Evolutionary conservation across 1,140 invertebrate species (phyloP).

Genomic region (Cydia pomonella): DNA sequence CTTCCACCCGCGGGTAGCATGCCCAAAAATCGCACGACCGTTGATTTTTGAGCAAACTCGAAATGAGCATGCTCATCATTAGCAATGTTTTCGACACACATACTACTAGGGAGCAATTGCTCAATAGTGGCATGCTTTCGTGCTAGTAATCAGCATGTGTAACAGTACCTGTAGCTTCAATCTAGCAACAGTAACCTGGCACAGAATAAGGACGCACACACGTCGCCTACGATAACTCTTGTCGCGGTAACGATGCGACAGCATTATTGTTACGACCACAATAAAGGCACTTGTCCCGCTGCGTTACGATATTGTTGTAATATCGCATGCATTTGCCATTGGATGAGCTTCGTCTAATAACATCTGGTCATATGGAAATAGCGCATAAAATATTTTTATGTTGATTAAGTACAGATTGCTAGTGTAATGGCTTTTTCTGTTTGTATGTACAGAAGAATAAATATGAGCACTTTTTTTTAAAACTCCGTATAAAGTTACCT

Average conservation of each 20-base stretch:
- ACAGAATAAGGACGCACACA: background rate
- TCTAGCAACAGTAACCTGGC: too few species aligned
- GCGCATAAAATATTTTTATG: constrained; percentile 3
- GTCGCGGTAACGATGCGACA: constrained; percentile 2
- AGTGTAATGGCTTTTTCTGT: background rate
- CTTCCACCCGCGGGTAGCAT: too few species aligned
- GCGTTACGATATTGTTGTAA: constrained; percentile 29
- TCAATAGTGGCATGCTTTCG: too few species aligned
- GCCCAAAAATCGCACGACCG: too few species aligned
- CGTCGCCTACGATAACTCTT: constrained; percentile 13
- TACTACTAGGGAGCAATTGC: too few species aligned
- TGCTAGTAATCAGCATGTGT: too few species aligned
- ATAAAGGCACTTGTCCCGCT: constrained; percentile 2
- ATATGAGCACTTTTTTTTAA: background rate
- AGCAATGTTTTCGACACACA: too few species aligned
- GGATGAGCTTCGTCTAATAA: too few species aligned
- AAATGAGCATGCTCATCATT: too few species aligned
- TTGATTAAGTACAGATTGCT: background rate
- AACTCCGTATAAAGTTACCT: too few species aligned
- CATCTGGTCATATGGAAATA: background rate
- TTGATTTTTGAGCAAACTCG: too few species aligned
- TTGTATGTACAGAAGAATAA: background rate
- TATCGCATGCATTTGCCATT: background rate
- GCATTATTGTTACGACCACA: constrained; percentile 25
- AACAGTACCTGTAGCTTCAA: too few species aligned